Evolutionary conservation across 1,140 invertebrate genomes (phyloP), one percentile per base, ranked within the genome.

Genomic region (Lepidurus packardi): DNA sequence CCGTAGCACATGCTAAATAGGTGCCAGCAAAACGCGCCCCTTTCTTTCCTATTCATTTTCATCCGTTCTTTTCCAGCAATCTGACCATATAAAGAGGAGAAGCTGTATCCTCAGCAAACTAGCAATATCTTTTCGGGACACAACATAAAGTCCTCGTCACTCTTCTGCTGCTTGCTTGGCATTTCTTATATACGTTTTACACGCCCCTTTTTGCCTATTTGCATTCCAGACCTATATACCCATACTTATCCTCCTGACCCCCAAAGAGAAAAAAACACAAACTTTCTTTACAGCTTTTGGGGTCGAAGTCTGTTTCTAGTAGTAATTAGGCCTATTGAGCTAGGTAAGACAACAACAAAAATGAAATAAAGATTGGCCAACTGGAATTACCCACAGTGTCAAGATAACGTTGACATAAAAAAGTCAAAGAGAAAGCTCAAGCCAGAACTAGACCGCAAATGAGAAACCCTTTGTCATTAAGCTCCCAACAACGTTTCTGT

Each of bases 1-100:
- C 53, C 53, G 21, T 65, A 65, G 53, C 53, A 65, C 53, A 65
- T 65, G 53, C 53, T 65, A 65, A 65, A 65, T 65, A 65, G 53
- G 53, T 65, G 13, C 53, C 53, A 65, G 53, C 21, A 65, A 65
- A 65, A 65, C 16, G 21, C 16, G 16, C 16, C 53, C 53, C 53
- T 65, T 65, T 65, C 53, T 65, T 65, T 65, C 53, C 9, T 65
- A 21, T 65, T 65, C 53, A 65, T 65, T 65, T 16, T 21, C 53
- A 65, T 11, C 53, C 53, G 53, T 65, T 65, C n/a, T 65, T 65
- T n/a, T 65, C 53, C 53, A 65, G 21, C 53, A 65, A 65, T 65
- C 53, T 65, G 53, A 65, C 53, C 53, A 65, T 65, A 65, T 65
- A 65, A 65, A 65, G 53, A 65, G 53, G 21, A 8, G 13, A 65